Base-by-base conservation (phyloP, 2,113 vertebrate genomes). In the Hippocampus zosterae region DNA sequence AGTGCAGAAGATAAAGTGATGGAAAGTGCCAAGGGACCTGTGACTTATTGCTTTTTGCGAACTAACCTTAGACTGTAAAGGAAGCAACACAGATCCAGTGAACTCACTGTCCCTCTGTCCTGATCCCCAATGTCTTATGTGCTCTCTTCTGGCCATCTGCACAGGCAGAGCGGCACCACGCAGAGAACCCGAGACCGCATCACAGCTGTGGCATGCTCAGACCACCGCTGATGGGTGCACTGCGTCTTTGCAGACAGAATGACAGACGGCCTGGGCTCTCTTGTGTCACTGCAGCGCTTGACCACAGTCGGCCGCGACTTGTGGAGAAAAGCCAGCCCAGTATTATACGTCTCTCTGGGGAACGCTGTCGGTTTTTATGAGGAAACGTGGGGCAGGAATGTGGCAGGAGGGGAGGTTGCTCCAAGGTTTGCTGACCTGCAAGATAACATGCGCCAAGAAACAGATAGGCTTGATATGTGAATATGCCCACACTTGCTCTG, bases 381-480 rank as follows among this genome's bases (percentile, higher is more conserved):
- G 74, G 81, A 81, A 79, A 76, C 67, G 25, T 53, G 72, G 77
- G 73, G 72, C 78, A 81, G 85, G 87, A 86, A 89, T 90, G 86
- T 41, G 2, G 70, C 37, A 48, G 79, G 71, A 56, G 68, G 50
- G 37, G 55, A 25, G 72, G 40, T 42, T 46, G 60, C 55, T 68
- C 50, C 69, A 68, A 61, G 82, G 68, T 68, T 76, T n/a, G 21
- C 40, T 83, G 89, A 87, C 88, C 80, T 86, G 81, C 72, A 82
- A 65, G 84, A 88, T 88, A 89, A 84, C 86, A 89, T 82, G 89
- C 89, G 86, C 86, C 83, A 81, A 86, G 89, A 88, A 90, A 87
- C 80, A 75, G 89, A 92, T 91, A 90, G 85, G 84, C 77, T 85
- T 91, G 90, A 91, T 91, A 91, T 90, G 78, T 80, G 88, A 90